Percentiles rank a stretch among this genome's conserved stretches.
phyloP scores from a whole-genome alignment of 2,888 invertebrate genomes.

The Noctua janthina region DNA sequence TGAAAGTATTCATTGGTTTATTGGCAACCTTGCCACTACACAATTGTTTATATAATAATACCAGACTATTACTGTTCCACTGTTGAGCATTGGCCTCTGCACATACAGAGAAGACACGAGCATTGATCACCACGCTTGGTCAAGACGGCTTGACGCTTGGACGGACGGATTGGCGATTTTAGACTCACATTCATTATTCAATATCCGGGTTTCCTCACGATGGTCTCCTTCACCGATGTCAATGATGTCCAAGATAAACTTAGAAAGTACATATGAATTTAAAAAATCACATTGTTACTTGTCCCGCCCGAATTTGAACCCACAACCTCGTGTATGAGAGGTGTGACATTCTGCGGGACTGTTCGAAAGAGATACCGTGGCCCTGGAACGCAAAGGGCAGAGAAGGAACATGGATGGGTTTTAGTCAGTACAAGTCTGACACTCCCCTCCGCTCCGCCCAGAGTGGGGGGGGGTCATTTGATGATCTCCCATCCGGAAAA shows the following conservation, averaged over 20 bases:
- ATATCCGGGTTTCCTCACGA: background rate
- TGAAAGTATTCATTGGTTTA: background rate
- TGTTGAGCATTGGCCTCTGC: background rate
- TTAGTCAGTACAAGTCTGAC: too few species aligned
- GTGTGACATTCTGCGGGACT: too few species aligned
- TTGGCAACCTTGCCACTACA: background rate
- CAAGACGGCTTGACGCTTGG: background rate
- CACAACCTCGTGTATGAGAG: background rate
- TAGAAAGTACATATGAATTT: background rate
- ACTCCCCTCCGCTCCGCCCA: too few species aligned
- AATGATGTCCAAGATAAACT: slow-evolving; percentile 1
- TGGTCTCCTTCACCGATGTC: background rate
- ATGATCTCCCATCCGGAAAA: too few species aligned
- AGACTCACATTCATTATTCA: background rate
- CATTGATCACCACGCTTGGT: background rate
- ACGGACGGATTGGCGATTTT: background rate
- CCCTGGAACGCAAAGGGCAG: too few species aligned
- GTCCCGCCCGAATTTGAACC: background rate
- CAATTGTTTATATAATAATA: background rate
- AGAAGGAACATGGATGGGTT: too few species aligned
- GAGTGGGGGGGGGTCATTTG: too few species aligned
- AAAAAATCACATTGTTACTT: background rate
- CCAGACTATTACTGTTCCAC: background rate
- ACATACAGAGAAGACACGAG: background rate
- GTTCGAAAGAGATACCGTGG: too few species aligned